These are phyloP conservation scores for Machimus atricapillus DNA, from an alignment of 2,888 invertebrate genomes.

Conservation along the genomic window DNA sequence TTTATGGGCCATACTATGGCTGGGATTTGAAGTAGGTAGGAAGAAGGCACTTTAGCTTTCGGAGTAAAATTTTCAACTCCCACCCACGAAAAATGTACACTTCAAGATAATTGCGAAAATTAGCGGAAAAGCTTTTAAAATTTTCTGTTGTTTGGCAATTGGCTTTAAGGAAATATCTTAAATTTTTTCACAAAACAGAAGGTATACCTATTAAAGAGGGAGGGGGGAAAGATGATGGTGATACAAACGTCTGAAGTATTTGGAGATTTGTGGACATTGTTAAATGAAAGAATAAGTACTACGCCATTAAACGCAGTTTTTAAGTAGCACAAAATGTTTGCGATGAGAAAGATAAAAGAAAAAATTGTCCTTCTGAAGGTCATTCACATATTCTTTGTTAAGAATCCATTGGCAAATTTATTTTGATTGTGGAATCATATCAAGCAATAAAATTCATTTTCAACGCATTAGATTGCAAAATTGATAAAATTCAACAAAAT, in stretches of 20 bases:
- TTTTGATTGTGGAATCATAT: too few relatives aligned
- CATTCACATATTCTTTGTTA: neutral
- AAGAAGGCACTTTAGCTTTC: neutral
- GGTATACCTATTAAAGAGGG: neutral
- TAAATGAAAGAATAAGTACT: neutral
- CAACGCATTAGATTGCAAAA: too few relatives aligned
- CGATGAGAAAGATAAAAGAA: neutral
- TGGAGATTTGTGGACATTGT: neutral
- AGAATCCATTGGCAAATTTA: too few relatives aligned
- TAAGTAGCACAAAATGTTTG: neutral
- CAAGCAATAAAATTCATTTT: too few relatives aligned
- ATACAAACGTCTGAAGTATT: neutral
- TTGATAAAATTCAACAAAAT: too few relatives aligned
- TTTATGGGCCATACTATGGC: neutral
- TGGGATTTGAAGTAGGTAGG: neutral
- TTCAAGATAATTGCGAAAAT: neutral
- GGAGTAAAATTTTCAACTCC: neutral
- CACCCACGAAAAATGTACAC: neutral
- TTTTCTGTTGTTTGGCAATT: neutral
- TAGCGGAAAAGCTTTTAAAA: neutral
- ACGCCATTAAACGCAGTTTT: neutral
- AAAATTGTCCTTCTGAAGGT: neutral
- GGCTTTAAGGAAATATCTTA: neutral
- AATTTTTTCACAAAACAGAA: neutral
- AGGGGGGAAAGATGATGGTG: neutral